A percentile compares a stretch with the other conserved stretches of the same genome.
These are phyloP conservation scores for Nasalis larvatus DNA, from an alignment of 2,113 vertebrate species.

Conservation along the genomic window DNA sequence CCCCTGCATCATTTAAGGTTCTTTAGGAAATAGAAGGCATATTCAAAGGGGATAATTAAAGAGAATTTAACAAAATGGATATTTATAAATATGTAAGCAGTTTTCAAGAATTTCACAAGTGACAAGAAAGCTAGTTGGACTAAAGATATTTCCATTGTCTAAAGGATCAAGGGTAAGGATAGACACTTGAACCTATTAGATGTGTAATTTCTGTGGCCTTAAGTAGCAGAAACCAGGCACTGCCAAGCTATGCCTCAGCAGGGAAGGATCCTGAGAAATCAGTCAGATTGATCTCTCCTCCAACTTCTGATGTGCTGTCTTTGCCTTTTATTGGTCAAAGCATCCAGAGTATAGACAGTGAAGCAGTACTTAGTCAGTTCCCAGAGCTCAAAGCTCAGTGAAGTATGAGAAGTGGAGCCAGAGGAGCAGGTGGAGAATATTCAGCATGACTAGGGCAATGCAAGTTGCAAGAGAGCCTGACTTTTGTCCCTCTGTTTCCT, in stretches of 20 bases:
- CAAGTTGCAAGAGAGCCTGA: background rate
- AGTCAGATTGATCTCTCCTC: background rate
- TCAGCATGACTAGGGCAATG: rapidly evolving
- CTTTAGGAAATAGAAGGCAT: background rate
- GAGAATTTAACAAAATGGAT: background rate
- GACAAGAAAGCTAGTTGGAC: background rate
- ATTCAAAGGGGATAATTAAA: background rate
- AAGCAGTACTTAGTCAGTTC: background rate
- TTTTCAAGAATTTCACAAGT: background rate
- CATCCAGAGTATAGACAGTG: background rate
- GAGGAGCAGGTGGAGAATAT: background rate
- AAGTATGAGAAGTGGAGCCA: too few species aligned
- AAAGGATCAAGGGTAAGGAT: background rate
- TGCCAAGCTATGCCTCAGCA: background rate
- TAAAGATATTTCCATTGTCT: background rate
- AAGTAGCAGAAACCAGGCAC: background rate
- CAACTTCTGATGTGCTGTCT: background rate
- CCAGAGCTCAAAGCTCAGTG: background rate
- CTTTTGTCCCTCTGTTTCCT: background rate
- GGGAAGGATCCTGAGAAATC: background rate
- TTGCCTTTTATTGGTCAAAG: background rate
- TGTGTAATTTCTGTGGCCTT: background rate
- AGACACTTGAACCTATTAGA: background rate
- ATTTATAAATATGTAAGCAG: background rate
- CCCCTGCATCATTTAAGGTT: background rate